Percentiles rank a stretch among this genome's conserved stretches.
These are phyloP conservation scores for Acanthosepion esculentum DNA, from an alignment of 2,888 invertebrate genomes.

Conservation along the genomic window DNA sequence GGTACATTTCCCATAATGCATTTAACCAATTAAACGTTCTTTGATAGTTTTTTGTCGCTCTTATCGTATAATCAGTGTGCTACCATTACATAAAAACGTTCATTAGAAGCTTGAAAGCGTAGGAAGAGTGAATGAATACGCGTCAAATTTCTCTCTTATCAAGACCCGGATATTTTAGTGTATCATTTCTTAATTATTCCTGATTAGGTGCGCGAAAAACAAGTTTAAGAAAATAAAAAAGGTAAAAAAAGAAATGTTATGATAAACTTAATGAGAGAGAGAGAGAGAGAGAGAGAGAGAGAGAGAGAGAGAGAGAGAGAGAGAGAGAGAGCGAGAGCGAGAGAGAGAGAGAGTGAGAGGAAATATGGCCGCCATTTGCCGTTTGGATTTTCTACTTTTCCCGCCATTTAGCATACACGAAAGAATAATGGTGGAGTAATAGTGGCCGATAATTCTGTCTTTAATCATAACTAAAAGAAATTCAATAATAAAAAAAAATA, in stretches of 20 bases:
- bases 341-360: background rate
- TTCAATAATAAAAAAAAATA: background rate
- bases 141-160: background rate
- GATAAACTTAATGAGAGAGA: background rate
- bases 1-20: background rate
- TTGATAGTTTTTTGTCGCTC: background rate
- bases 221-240: background rate
- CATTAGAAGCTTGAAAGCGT: background rate
- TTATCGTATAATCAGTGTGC: background rate
- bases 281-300: background rate
- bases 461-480: background rate
- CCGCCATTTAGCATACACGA: background rate
- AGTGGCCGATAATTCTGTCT: background rate
- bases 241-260: background rate
- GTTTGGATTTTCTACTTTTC: background rate
- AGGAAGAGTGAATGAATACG: background rate
- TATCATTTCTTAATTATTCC: background rate
- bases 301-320: background rate
- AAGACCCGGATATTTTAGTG: conserved; percentile 5
- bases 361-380: background rate
- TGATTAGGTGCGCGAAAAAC: background rate
- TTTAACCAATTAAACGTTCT: background rate
- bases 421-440: background rate
- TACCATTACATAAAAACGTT: background rate
- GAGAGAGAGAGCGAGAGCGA: too few species aligned